Base-by-base conservation (phyloP, 2,888 invertebrate species). In the Ochropacha duplaris region DNA sequence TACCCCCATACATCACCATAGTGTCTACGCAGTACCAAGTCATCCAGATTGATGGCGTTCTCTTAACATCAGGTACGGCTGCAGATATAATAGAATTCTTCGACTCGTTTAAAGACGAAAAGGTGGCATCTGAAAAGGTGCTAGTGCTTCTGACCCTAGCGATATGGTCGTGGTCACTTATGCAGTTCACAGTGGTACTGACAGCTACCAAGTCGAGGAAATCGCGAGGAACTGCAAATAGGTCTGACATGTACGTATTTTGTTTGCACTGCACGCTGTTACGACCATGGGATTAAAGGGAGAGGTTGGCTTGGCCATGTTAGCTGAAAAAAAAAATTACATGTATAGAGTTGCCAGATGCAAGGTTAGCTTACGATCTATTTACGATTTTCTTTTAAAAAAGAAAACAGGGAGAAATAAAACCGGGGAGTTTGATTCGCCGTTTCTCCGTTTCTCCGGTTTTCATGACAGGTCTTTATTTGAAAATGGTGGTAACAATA, bases 11-110 rank as follows among this genome's bases (percentile, higher is more conserved):
- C n/a, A n/a, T n/a, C n/a, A n/a, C n/a, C n/a, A 6, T 31, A 31
- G 31, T 11, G 31, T 31, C 9, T 31, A 6, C 9, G 9, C 5
- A 26, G 5, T 26, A n/a, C n/a, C n/a, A n/a, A n/a, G n/a, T n/a
- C n/a, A 6, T 26, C 4, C 14, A n/a, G 22, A n/a, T n/a, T 26
- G 1, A 0, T 6, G 12, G 12, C 24, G 24, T 24, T 5, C 14
- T 22, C 5, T 14, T n/a, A 59, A 28, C 57, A 16, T 26, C 78
- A 94, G 97, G 98, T 28, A 98, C 98, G 0, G 98, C 98, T 0
- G 98, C 98, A 0, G 99, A 98, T 84, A 99, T 99, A 56, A 98
- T 98, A 55, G 99, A 99, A 85, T 98, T 99, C 90, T 98, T 98
- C 88, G 98, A 99, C 87, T 98, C 98, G 0, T 99, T 98, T 93